phyloP scores from a whole-genome alignment of 2,888 invertebrate species.

The Selenia dentaria region DNA sequence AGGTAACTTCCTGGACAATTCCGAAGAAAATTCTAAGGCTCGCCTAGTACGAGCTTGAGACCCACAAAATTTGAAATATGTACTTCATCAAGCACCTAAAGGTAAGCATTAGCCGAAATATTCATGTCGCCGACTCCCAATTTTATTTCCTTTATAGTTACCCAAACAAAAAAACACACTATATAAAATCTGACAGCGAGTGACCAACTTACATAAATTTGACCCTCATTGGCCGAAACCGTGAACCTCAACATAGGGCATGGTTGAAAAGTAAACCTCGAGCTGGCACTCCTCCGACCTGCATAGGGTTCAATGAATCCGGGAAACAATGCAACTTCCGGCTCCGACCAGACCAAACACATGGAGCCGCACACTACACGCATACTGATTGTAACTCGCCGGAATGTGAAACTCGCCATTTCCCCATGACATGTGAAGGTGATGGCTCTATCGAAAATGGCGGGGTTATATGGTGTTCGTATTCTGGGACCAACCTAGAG shows the following conservation, averaged over 20 bases:
- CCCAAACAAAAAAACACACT: too few species aligned
- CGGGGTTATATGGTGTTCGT: conserved; percentile 16
- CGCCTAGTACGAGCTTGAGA: too few species aligned
- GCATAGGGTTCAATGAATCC: conserved; percentile 72
- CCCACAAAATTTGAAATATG: too few species aligned
- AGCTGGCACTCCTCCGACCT: conserved; percentile 43
- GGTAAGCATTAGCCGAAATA: too few species aligned
- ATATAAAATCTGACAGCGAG: too few species aligned
- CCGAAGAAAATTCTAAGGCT: too few species aligned
- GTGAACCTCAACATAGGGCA: conserved; percentile 19
- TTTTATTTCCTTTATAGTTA: too few species aligned
- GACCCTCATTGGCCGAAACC: conserved; percentile 6
- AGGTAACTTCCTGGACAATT: too few species aligned
- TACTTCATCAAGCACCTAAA: too few species aligned
- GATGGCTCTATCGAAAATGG: conserved; percentile 5
- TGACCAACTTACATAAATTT: too few species aligned
- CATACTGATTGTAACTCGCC: conserved; percentile 54
- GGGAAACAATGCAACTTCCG: conserved; percentile 72
- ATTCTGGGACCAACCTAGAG: conserved; percentile 21
- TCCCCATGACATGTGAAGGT: conserved; percentile 14
- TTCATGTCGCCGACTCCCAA: too few species aligned
- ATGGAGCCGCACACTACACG: conserved; percentile 41
- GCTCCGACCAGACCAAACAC: conserved; percentile 56
- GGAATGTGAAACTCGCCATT: conserved; percentile 39
- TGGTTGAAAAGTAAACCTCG: neutral